Percentiles rank a stretch among this genome's conserved stretches.
Evolutionary conservation across 2,113 vertebrate species (phyloP).

Genomic region (Etheostoma cragini): DNA sequence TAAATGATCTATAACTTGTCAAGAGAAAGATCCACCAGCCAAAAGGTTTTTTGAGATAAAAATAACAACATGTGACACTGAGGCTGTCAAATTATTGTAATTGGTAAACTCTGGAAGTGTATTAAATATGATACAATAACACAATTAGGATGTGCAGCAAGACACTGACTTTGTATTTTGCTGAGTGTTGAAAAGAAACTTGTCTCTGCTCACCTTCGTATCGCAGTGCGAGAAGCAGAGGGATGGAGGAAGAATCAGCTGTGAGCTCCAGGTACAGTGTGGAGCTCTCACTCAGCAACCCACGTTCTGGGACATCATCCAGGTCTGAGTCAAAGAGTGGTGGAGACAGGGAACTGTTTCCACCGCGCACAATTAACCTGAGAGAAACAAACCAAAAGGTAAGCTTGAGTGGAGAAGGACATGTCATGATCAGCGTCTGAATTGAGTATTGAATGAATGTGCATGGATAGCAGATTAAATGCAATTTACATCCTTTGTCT

Average conservation of each 20-base stretch:
- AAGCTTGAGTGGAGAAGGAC: not conserved
- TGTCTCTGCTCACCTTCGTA: constrained; percentile 88
- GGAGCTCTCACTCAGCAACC: constrained; percentile 90
- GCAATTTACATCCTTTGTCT: not conserved
- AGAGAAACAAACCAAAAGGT: constrained; percentile 23
- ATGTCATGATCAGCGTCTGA: not conserved
- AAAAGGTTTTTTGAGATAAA: not conserved
- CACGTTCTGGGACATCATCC: constrained; percentile 92
- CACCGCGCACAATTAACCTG: constrained; percentile 91
- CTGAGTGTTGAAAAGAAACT: constrained; percentile 27
- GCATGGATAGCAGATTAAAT: not conserved
- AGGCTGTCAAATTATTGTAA: not conserved
- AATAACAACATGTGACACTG: not conserved
- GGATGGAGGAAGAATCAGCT: constrained; percentile 89
- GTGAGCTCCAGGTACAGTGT: constrained; percentile 90
- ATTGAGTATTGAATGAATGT: not conserved
- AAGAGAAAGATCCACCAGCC: not conserved
- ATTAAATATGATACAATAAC: constrained; percentile 6
- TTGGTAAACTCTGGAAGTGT: not conserved
- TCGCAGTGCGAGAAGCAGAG: constrained; percentile 89
- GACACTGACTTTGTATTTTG: constrained; percentile 20
- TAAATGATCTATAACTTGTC: not conserved
- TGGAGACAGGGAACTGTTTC: constrained; percentile 86
- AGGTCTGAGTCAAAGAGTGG: constrained; percentile 92
- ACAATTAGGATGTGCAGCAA: not conserved